Evolutionary conservation across 2,113 vertebrate genomes (phyloP).

Genomic region (Oryctolagus cuniculus): mOryCun1.1 NC_091438.1:31568501-31569000

Average conservation of each 20-base stretch:
- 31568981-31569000: background rate
- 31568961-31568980: background rate
- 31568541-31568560: constrained; percentile 86
- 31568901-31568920: constrained; percentile 86
- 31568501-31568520: constrained; percentile 78
- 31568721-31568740: constrained; percentile 94
- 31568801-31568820: constrained; percentile 94
- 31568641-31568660: constrained; percentile 86
- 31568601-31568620: constrained; percentile 91
- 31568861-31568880: constrained; percentile 96
- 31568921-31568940: rapidly evolving
- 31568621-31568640: constrained; percentile 88
- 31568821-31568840: constrained; percentile 99
- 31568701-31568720: constrained; percentile 91
- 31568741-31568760: constrained; percentile 96
- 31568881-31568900: constrained; percentile 97
- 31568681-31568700: constrained; percentile 81
- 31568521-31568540: constrained; percentile 87
- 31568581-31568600: constrained; percentile 91
- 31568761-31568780: constrained; percentile 96
- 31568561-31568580: constrained; percentile 80
- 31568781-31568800: constrained; percentile 93
- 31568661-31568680: constrained; percentile 82
- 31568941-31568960: background rate
- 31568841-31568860: constrained; percentile 95